Base-by-base conservation (phyloP, 1,140 invertebrate species). In the Paramacrobiotus metropolitanus region DNA sequence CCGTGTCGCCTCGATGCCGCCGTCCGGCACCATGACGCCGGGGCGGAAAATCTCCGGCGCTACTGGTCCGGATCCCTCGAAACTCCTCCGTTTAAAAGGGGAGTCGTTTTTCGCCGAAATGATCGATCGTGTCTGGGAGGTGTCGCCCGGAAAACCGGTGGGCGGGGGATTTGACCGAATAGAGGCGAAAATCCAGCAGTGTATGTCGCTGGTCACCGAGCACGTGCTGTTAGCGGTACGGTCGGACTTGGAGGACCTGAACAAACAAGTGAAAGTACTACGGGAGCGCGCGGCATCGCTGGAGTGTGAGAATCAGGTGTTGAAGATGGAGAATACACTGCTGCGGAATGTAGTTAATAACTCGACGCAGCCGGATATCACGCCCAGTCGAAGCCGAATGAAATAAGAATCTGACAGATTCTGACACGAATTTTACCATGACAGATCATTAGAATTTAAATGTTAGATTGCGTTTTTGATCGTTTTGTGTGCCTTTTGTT, bases 171-270 rank as follows among this genome's bases (percentile, higher is more conserved):
- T 55, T 28, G 48, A 55, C 48, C 15, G 48, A 24, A 55, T 55
- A 15, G 48, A 55, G 24, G 48, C 48, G 15, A 55, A 55, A 24
- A 55, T 55, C 48, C 24, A 15, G 15, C 15, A 55, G 24, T 55
- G 48, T 24, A 55, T 55, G 48, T 55, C 48, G 24, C 24, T 55
- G 48, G 48, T 55, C 15, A 55, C 48, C 15, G 48, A 55, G 24
- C 48, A 55, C 24, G 48, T 55, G 15, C 24, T 55, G 15, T 20
- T 55, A 24, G 48, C 48, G 15, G 48, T 55, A 15, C 15, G 24
- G 4, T 15, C 24, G 48, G 48, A 55, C 48, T 24, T 55, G 48
- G 48, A 55, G 15, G 15, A 55, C 4, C 15, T 55, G 4, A 55
- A 9, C 15, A 28, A 20, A 15, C 48, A 55, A 28, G 24, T 24